Evolutionary conservation across 2,888 invertebrate species (phyloP).

Genomic region (Pogonocherus hispidulus): DNA sequence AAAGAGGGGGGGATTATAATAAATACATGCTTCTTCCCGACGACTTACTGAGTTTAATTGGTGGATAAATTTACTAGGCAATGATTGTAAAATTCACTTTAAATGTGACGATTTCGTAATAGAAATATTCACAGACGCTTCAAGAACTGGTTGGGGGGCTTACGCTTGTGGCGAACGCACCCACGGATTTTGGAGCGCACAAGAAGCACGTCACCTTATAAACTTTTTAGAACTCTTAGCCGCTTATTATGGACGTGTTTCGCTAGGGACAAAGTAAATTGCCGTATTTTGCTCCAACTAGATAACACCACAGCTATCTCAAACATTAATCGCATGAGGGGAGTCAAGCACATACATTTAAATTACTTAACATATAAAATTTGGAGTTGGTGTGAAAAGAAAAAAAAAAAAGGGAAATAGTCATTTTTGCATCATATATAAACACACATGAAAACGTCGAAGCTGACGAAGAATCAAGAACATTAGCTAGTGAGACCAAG

Average conservation of each 20-base stretch:
- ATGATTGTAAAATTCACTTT: neutral
- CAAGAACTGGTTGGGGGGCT: constrained; percentile 47
- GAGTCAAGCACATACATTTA: no score
- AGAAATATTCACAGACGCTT: constrained; percentile 49
- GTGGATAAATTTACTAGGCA: constrained; percentile 33
- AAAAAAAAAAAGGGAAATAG: constrained; percentile 18
- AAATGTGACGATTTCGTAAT: neutral
- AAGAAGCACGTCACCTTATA: constrained; percentile 38
- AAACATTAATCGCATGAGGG: constrained; percentile 49
- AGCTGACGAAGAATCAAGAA: constrained; percentile 26
- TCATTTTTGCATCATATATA: constrained; percentile 39
- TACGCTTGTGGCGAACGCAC: constrained; percentile 23
- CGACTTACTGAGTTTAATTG: constrained; percentile 34
- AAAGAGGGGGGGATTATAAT: constrained; percentile 2
- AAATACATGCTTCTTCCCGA: constrained; percentile 20
- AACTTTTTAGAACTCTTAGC: constrained; percentile 48
- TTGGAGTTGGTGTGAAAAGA: constrained; percentile 50
- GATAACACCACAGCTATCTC: constrained; percentile 42
- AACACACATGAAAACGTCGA: constrained; percentile 32
- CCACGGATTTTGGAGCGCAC: constrained; percentile 41
- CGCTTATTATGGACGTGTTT: constrained; percentile 43
- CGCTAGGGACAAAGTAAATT: constrained; percentile 30
- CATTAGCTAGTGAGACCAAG: constrained; percentile 1
- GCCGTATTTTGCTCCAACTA: constrained; percentile 40
- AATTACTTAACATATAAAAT: constrained; percentile 48